Evolutionary conservation across 2,113 vertebrate genomes (phyloP).

Genomic region (Crotalus horridus): DNA sequence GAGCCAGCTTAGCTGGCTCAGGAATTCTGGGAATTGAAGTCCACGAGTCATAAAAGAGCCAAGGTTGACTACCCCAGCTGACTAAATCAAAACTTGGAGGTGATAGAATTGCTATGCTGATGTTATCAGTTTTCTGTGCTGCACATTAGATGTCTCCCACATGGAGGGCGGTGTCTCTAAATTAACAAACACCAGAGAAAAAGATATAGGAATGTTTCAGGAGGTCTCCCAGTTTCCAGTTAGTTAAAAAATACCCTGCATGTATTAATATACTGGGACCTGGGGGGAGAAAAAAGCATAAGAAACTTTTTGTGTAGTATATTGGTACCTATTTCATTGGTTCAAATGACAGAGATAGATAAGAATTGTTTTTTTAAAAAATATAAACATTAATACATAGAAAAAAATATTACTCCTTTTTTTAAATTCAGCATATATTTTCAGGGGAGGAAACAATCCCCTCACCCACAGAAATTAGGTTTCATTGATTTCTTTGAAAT

Average conservation of each 20-base stretch:
- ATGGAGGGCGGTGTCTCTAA: background rate
- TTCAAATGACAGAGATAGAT: background rate
- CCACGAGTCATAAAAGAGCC: no score
- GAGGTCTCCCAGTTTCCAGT: background rate
- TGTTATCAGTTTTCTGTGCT: background rate
- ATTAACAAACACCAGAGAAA: background rate
- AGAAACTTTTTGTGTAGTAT: background rate
- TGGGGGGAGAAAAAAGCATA: background rate
- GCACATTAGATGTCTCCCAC: background rate
- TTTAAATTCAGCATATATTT: conserved; percentile 9
- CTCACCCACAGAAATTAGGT: background rate
- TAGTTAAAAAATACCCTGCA: background rate
- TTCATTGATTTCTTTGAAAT: background rate
- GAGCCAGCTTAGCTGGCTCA: no score
- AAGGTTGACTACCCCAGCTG: no score
- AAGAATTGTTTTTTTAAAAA: conserved; percentile 1
- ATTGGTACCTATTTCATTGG: background rate
- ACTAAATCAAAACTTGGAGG: background rate
- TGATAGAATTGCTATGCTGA: background rate
- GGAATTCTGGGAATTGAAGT: no score
- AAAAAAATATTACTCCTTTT: background rate
- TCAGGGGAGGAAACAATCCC: background rate
- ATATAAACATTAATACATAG: background rate
- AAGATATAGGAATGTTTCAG: background rate
- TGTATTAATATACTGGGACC: background rate